A percentile compares a stretch with the other conserved stretches of the same genome.
Conservation (phyloP, 2,888 invertebrate genomes). For the Hymenopus coronatus region DNA sequence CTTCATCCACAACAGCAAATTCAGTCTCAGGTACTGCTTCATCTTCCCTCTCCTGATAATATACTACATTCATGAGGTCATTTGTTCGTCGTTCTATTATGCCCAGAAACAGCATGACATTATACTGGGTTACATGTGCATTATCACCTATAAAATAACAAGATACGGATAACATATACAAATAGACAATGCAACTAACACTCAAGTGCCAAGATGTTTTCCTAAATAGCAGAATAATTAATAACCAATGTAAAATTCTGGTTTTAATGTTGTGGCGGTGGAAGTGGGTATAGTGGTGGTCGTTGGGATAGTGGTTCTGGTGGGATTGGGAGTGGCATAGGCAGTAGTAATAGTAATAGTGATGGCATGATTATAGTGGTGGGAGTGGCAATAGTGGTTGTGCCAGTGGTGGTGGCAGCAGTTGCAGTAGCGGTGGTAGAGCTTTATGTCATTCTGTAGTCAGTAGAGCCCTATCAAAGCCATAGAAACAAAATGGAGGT, state of each 20-base stretch:
- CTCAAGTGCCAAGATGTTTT: no score
- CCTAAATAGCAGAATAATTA: no score
- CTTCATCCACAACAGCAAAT: not conserved
- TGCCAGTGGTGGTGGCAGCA: no score
- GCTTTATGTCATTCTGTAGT: no score
- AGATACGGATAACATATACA: not conserved
- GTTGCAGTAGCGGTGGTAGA: no score
- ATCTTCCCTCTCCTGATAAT: conserved; percentile 43
- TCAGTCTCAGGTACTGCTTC: conserved; percentile 38
- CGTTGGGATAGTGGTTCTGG: not conserved
- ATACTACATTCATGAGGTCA: conserved; percentile 60
- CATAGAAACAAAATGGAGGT: no score
- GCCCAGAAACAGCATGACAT: conserved; percentile 77
- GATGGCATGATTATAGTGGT: not conserved
- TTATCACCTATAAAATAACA: conserved; percentile 56
- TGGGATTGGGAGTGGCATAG: not conserved
- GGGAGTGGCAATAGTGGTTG: no score
- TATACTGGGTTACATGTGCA: conserved; percentile 68
- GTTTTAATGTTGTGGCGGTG: no score
- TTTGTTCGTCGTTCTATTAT: conserved; percentile 74
- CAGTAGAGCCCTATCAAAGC: no score
- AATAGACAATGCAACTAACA: not conserved
- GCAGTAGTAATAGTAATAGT: not conserved
- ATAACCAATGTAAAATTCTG: no score
- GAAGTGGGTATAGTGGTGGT: not conserved